Percentiles rank a stretch among this genome's conserved stretches.
Conservation (phyloP, 2,113 vertebrate genomes). For the Scalopus aquaticus region DNA sequence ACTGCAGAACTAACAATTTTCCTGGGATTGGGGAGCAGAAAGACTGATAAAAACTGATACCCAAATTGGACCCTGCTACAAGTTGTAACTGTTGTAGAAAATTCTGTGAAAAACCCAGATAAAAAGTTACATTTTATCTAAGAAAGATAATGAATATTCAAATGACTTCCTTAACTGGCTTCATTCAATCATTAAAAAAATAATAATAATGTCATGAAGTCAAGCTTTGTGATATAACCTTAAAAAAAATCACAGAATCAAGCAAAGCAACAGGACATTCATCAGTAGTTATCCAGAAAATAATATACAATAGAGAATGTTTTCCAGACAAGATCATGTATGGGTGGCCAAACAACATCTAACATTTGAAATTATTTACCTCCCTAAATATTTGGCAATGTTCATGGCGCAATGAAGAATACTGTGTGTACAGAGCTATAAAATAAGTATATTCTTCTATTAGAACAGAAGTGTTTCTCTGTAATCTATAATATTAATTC, state of each 20-base stretch:
- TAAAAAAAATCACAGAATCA: neutral
- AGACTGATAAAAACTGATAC: neutral
- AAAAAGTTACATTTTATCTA: neutral
- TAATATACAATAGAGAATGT: neutral
- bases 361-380: neutral
- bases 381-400: neutral
- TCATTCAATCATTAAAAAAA: neutral
- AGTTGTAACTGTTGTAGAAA: neutral
- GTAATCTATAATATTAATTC: neutral
- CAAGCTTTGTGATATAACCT: neutral
- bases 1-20: neutral
- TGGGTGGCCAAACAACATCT: neutral
- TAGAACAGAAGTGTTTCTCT: neutral
- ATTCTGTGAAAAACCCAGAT: neutral
- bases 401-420: neutral
- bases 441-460: neutral
- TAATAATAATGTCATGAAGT: neutral
- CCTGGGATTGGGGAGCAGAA: neutral
- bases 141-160: slow-evolving; percentile 12
- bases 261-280: neutral
- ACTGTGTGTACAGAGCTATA: neutral
- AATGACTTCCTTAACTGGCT: slow-evolving; percentile 11
- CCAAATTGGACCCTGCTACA: neutral
- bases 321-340: neutral
- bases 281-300: neutral